phyloP scores from a whole-genome alignment of 2,797 vertebrate species.

The Cottoperca gobio region DNA sequence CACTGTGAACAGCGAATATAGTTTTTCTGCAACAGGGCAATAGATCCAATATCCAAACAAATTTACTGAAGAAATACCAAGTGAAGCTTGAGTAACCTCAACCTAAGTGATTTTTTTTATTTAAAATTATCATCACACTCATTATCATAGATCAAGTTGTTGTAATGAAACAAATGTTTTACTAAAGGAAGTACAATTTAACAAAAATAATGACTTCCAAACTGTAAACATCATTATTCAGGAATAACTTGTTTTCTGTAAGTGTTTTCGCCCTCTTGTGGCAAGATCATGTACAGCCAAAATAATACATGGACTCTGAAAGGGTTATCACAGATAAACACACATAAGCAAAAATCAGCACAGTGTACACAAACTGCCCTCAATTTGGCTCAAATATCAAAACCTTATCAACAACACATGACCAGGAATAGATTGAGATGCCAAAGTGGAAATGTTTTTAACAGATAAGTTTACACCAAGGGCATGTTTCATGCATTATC shows the following conservation, averaged over 20 bases:
- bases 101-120: background rate
- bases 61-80: background rate
- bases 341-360: background rate
- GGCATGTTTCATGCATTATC: constrained; percentile 53
- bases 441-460: constrained; percentile 50
- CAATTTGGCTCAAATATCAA: constrained; percentile 54
- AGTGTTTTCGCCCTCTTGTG: constrained; percentile 62
- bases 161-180: background rate
- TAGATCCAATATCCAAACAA: background rate
- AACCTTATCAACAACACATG: constrained; percentile 51
- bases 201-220: background rate
- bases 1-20: constrained; percentile 20
- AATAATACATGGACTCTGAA: background rate
- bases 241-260: background rate
- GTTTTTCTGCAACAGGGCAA: background rate
- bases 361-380: constrained; percentile 14
- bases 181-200: background rate
- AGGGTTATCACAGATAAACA: constrained; percentile 1
- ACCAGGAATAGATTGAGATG: constrained; percentile 45
- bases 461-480: constrained; percentile 47
- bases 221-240: background rate
- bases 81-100: background rate
- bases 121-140: background rate
- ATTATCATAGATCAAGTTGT: background rate
- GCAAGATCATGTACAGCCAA: constrained; percentile 3